A percentile compares a stretch with the other conserved stretches of the same genome.
Conservation (phyloP, 2,888 invertebrate species). For the Plagodis pulveraria region DNA sequence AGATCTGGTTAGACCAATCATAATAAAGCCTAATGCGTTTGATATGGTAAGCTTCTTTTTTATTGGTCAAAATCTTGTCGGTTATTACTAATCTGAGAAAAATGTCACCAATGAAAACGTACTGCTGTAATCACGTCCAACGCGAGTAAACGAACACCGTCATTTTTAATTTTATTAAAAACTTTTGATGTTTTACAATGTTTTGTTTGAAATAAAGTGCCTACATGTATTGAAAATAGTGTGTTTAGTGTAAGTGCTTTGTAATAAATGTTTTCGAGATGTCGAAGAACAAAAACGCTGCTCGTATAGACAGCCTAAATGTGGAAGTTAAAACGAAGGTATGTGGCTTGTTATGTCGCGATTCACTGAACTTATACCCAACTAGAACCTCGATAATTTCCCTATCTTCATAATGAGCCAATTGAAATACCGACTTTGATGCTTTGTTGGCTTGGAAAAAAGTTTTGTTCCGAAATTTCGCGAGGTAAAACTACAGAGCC, state of each 20-base stretch:
- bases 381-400: slow-evolving; percentile 1
- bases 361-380: slow-evolving; percentile 15
- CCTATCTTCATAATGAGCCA: not conserved
- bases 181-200: slow-evolving; percentile 76
- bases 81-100: slow-evolving; percentile 68
- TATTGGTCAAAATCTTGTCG: slow-evolving; percentile 45
- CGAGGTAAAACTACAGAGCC: no score
- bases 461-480: not conserved
- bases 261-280: slow-evolving; percentile 85
- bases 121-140: slow-evolving; percentile 65
- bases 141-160: slow-evolving; percentile 73
- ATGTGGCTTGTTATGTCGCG: slow-evolving; percentile 51
- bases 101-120: slow-evolving; percentile 61
- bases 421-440: not conserved
- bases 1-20: not conserved
- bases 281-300: slow-evolving; percentile 93
- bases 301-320: slow-evolving; percentile 89
- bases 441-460: not conserved
- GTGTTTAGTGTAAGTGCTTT: slow-evolving; percentile 61
- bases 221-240: slow-evolving; percentile 66
- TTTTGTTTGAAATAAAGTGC: slow-evolving; percentile 75
- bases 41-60: slow-evolving; percentile 9
- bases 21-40: not conserved
- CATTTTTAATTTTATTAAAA: slow-evolving; percentile 61
- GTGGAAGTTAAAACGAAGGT: slow-evolving; percentile 97